Evolutionary conservation across 2,113 vertebrate species (phyloP).

Genomic region (Alouatta palliata): DNA sequence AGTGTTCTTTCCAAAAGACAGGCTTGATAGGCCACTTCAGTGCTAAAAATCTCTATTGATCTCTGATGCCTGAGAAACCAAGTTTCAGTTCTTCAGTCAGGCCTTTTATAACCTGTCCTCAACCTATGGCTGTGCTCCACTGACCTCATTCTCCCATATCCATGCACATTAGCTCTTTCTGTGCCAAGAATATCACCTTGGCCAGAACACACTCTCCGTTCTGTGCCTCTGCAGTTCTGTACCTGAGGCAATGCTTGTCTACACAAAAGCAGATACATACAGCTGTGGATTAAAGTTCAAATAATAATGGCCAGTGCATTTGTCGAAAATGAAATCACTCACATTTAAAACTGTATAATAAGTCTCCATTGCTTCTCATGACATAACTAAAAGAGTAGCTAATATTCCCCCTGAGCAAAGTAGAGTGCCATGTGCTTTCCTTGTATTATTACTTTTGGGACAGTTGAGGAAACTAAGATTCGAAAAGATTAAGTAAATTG

Average conservation of each 20-base stretch:
- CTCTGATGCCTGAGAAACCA: neutral
- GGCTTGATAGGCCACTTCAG: no score
- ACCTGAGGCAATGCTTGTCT: neutral
- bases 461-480: conserved; percentile 27
- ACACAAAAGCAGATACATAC: neutral
- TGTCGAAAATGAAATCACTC: neutral
- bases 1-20: neutral
- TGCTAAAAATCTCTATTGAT: neutral
- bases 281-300: neutral
- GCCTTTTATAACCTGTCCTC: neutral
- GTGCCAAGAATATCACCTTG: neutral
- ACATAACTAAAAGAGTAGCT: neutral
- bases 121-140: neutral
- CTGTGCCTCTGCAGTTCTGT: neutral
- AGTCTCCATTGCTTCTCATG: neutral
- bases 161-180: neutral
- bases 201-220: neutral
- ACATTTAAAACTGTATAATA: neutral
- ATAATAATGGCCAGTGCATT: neutral
- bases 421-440: neutral
- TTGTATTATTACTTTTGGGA: neutral
- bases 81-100: neutral
- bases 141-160: neutral
- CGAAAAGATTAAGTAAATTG: conserved; percentile 2
- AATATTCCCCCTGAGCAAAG: neutral